These are phyloP conservation scores for Drosophila tripunctata DNA, from an alignment of 2,888 invertebrate genomes.

Conservation along the genomic window DNA sequence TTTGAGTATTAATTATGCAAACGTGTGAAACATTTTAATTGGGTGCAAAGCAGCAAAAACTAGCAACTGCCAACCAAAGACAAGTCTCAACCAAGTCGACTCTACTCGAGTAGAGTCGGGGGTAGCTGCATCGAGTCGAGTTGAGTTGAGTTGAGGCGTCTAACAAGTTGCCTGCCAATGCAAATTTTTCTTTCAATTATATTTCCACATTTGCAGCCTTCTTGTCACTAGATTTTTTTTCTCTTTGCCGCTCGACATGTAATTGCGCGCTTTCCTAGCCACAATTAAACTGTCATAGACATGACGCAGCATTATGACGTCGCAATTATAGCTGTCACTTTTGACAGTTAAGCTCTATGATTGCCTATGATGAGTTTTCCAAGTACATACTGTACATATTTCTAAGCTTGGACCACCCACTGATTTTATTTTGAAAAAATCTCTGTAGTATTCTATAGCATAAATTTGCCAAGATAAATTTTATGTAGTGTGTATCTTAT, in stretches of 20 bases:
- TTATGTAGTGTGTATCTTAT: too few relatives aligned
- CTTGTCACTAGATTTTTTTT: constrained; percentile 16
- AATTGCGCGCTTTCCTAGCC: constrained; percentile 78
- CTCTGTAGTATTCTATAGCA: neutral
- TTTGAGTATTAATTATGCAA: constrained; percentile 84
- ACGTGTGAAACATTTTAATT: constrained; percentile 84
- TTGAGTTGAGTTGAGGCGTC: constrained; percentile 8
- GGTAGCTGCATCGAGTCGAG: neutral
- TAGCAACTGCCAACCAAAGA: constrained; percentile 7
- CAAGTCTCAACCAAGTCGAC: neutral
- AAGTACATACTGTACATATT: constrained; percentile 26
- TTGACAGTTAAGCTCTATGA: constrained; percentile 60
- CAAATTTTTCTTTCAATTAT: constrained; percentile 77
- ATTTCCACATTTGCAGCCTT: constrained; percentile 44
- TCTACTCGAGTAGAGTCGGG: neutral
- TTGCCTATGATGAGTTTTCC: constrained; percentile 52
- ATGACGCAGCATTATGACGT: constrained; percentile 77
- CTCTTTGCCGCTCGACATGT: constrained; percentile 50
- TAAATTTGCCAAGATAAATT: neutral
- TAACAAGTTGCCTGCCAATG: constrained; percentile 65
- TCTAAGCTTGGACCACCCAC: constrained; percentile 45
- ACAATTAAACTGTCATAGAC: constrained; percentile 79
- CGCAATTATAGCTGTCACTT: constrained; percentile 76
- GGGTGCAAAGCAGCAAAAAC: constrained; percentile 76
- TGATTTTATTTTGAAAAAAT: neutral